phyloP scores from a whole-genome alignment of 2,797 vertebrate genomes.

The Macropus fuliginosus region DNA sequence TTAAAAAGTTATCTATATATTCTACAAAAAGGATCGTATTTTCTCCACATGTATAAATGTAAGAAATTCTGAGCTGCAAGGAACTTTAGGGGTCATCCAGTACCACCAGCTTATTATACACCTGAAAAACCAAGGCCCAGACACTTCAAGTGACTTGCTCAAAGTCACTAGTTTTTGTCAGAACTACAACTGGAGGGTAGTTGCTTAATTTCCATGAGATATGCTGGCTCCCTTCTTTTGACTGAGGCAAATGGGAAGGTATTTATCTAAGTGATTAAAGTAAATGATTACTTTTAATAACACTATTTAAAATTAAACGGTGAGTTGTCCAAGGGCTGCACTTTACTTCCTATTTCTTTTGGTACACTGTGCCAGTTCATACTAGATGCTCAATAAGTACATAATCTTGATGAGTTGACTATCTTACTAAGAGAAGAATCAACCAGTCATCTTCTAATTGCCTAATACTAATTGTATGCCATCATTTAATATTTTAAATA shows the following conservation, averaged over 20 bases:
- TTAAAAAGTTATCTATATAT: neutral
- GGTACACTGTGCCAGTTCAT: neutral
- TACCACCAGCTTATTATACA: slow-evolving; percentile 31
- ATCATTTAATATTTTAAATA: neutral
- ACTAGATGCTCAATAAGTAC: neutral
- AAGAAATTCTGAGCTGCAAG: neutral
- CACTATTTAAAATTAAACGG: neutral
- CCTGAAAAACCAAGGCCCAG: slow-evolving; percentile 34
- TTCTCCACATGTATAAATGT: neutral
- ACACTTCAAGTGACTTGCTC: slow-evolving; percentile 13
- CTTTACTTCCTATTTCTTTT: neutral
- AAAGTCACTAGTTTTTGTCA: neutral
- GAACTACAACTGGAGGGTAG: neutral
- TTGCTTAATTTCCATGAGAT: neutral
- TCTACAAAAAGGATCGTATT: slow-evolving; percentile 10
- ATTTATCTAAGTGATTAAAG: neutral
- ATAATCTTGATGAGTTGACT: neutral
- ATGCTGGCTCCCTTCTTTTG: neutral
- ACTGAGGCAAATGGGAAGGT: neutral
- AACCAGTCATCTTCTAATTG: slow-evolving; percentile 1
- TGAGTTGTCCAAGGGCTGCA: neutral
- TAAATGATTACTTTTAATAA: neutral
- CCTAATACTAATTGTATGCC: neutral
- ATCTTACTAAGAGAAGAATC: neutral
- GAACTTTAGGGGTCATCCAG: neutral